Evolutionary conservation across 2,888 invertebrate genomes (phyloP).

Genomic region (Scelioninae gen. 1): DNA sequence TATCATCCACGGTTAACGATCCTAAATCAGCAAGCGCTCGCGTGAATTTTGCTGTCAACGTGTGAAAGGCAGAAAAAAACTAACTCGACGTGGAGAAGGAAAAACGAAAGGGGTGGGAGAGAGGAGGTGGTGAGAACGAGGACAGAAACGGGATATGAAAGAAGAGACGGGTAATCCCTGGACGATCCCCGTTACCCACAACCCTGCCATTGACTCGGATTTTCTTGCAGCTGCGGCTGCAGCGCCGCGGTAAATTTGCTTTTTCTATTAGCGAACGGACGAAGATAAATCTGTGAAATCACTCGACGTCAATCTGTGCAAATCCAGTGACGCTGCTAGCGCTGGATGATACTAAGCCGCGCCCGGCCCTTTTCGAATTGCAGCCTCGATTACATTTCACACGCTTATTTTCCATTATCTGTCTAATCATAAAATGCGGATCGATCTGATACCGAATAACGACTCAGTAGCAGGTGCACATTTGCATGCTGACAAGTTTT

Average conservation of each 20-base stretch:
- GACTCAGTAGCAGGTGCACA: conserved; percentile 26
- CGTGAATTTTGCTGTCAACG: conserved; percentile 39
- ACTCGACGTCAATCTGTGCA: conserved; percentile 70
- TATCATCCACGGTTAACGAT: conserved; percentile 37
- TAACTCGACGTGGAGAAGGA: neutral
- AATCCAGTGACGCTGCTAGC: conserved; percentile 54
- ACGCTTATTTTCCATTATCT: conserved; percentile 59
- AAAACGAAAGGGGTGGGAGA: conserved; percentile 1
- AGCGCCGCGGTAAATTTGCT: conserved; percentile 75
- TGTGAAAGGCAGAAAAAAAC: no score
- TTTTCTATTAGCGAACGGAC: conserved; percentile 75
- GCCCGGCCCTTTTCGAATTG: conserved; percentile 36
- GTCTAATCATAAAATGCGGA: conserved; percentile 33
- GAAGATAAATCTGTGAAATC: conserved; percentile 75
- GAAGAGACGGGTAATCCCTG: conserved; percentile 53
- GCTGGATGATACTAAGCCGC: conserved; percentile 46
- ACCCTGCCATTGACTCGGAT: conserved; percentile 73
- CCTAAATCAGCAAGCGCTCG: conserved; percentile 44
- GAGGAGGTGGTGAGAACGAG: neutral
- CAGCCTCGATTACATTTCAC: conserved; percentile 51
- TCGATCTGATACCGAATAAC: no score
- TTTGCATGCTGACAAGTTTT: conserved; percentile 51
- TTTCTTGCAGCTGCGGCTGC: conserved; percentile 71
- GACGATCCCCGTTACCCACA: conserved; percentile 66
- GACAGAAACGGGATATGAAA: conserved; percentile 35